A percentile compares a stretch with the other conserved stretches of the same genome.
Conservation (phyloP, 1,140 invertebrate species). For the Drosophila parabipectinata region DNA sequence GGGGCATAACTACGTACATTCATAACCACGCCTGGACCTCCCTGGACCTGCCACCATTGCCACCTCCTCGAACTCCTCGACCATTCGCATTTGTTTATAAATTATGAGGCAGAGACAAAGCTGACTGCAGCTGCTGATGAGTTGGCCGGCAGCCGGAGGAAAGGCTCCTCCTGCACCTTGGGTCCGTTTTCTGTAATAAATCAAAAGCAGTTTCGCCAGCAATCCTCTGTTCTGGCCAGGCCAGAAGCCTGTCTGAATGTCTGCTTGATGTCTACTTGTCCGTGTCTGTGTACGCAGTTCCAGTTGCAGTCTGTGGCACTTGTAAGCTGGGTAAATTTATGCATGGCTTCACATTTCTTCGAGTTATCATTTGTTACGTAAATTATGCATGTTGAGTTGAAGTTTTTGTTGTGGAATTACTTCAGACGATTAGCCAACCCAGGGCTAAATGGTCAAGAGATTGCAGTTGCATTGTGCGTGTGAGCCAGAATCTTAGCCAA, state of each 20-base stretch:
- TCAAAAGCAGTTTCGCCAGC: slow-evolving; percentile 68
- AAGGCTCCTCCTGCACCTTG: slow-evolving; percentile 30
- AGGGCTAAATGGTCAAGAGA: slow-evolving; percentile 59
- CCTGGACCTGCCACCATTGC: not conserved
- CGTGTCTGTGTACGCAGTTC: slow-evolving; percentile 28
- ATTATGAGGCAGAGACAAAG: slow-evolving; percentile 67
- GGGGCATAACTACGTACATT: slow-evolving; percentile 38
- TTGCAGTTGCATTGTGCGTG: slow-evolving; percentile 1
- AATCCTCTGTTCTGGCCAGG: slow-evolving; percentile 57
- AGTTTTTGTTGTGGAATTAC: slow-evolving; percentile 73
- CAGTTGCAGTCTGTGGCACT: slow-evolving; percentile 55
- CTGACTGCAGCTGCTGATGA: slow-evolving; percentile 79
- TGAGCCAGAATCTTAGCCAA: slow-evolving; percentile 18
- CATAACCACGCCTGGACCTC: slow-evolving; percentile 25
- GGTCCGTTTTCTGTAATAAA: slow-evolving; percentile 58
- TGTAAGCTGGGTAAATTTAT: slow-evolving; percentile 68
- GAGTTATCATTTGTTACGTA: slow-evolving; percentile 82
- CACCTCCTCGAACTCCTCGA: slow-evolving; percentile 24
- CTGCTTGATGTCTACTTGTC: slow-evolving; percentile 50
- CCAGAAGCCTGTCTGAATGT: slow-evolving; percentile 47
- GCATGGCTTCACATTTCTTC: slow-evolving; percentile 81
- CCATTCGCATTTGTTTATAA: slow-evolving; percentile 62
- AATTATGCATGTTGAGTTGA: slow-evolving; percentile 80
- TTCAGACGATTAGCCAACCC: slow-evolving; percentile 66
- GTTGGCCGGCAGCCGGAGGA: slow-evolving; percentile 42